Evolutionary conservation across 2,888 invertebrate species (phyloP), one percentile per base, ranked within the genome.

Genomic region (Nomada hirtipes): DNA sequence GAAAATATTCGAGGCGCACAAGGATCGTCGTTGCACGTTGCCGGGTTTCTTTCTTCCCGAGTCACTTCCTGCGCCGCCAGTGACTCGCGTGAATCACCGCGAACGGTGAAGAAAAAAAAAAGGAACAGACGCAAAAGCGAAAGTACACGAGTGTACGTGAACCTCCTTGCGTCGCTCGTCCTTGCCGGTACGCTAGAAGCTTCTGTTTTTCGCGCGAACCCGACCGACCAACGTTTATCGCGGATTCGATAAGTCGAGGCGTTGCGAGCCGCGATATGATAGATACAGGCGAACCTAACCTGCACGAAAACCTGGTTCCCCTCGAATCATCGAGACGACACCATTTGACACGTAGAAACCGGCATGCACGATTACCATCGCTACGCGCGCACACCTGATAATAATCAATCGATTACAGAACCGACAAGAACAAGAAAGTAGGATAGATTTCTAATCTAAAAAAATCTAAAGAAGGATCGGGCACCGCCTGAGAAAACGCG

Each of bases 31-130:
- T 71, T 61, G 81, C 77, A 83, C 81, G 81, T 83, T 79, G 67
- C 64, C 59, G 72, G 80, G 77, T 82, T 85, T 86, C 84, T 87
- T 87, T 86, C 83, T 84, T 86, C 84, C 61, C 83, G 80, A 86
- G 87, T 89, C 84, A 88, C 82, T 88, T 89, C 89, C 86, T 86
- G 89, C 76, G 83, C 63, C 69, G 72, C 64, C 70, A 81, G 79
- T 88, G 89, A 89, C 84, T 89, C 89, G 79, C 86, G 88, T 86
- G 86, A 89, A 87, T 83, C 85, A 82, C 84, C 82, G 47, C 47
- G 79, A 75, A 71, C 75, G 75, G 82, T 70, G 79, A 83, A 74
- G 59, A 69, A 70, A 47, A 69, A 20, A 59, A 57, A 57, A 11
- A 20, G 57, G 26, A 26, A 23, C 42, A 26, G 60, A 82, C 84